Percentiles rank a stretch among this genome's conserved stretches.
phyloP scores from a whole-genome alignment of 2,888 invertebrate genomes.

The Actias luna region DNA sequence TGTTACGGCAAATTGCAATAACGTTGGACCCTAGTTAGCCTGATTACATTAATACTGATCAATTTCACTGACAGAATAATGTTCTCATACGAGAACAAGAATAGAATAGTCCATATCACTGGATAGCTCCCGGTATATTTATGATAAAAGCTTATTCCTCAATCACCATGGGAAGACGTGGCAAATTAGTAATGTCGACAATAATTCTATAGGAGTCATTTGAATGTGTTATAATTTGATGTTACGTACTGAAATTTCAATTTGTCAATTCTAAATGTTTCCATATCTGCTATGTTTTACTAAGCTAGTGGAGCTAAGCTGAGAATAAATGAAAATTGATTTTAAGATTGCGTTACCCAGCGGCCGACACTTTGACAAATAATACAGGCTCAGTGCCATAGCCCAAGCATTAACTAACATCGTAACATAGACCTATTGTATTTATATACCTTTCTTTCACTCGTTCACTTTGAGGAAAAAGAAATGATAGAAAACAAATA shows the following conservation, averaged over 20 bases:
- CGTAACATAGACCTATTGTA: constrained; percentile 20
- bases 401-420: constrained; percentile 46
- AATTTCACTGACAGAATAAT: too few relatives aligned
- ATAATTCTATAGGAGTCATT: too few relatives aligned
- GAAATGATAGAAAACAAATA: constrained; percentile 14
- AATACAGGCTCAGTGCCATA: constrained; percentile 55
- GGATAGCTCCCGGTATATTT: too few relatives aligned
- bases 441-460: constrained; percentile 12
- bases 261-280: constrained; percentile 23
- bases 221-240: too few relatives aligned
- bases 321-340: constrained; percentile 82
- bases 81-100: too few relatives aligned
- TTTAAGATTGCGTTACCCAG: constrained; percentile 72
- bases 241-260: background rate
- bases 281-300: constrained; percentile 46
- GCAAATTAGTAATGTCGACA: too few relatives aligned
- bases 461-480: constrained; percentile 17
- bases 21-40: too few relatives aligned
- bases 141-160: too few relatives aligned
- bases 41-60: too few relatives aligned
- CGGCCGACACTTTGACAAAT: constrained; percentile 72
- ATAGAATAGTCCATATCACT: too few relatives aligned
- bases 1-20: too few relatives aligned
- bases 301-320: constrained; percentile 70
- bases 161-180: too few relatives aligned